These are phyloP conservation scores for Scaptomyza polygonia DNA, from an alignment of 2,888 invertebrate species.

Conservation along the genomic window DNA sequence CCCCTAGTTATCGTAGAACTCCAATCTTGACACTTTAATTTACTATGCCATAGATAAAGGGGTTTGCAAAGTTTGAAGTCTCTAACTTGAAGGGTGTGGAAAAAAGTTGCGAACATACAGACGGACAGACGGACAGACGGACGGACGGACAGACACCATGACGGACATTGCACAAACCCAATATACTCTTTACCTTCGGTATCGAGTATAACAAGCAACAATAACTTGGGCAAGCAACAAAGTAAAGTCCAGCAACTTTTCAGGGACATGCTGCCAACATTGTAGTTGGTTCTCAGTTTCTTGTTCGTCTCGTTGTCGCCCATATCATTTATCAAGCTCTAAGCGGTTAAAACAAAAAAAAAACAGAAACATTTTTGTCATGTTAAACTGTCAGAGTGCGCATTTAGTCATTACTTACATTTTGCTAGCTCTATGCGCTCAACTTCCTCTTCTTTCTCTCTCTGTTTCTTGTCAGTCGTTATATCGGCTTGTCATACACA, in stretches of 20 bases:
- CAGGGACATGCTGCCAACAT: constrained; percentile 31
- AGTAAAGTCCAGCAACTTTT: constrained; percentile 48
- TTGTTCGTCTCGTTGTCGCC: constrained; percentile 43
- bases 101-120: too few relatives aligned
- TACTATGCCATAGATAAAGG: too few relatives aligned
- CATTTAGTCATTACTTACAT: constrained; percentile 81
- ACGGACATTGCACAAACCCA: too few relatives aligned
- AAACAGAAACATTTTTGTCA: constrained; percentile 77
- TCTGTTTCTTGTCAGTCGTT: constrained; percentile 49
- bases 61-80: too few relatives aligned
- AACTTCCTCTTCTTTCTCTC: background rate
- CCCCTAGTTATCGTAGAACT: too few relatives aligned
- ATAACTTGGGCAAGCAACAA: constrained; percentile 38
- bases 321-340: constrained; percentile 78
- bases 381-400: constrained; percentile 81
- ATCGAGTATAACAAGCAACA: too few relatives aligned
- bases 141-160: too few relatives aligned
- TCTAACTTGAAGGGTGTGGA: too few relatives aligned
- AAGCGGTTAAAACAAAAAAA: too few relatives aligned
- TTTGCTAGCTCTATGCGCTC: constrained; percentile 39
- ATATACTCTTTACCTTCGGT: too few relatives aligned
- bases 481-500: constrained; percentile 48
- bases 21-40: too few relatives aligned
- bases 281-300: constrained; percentile 34
- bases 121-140: too few relatives aligned